phyloP scores from a whole-genome alignment of 2,113 vertebrate genomes.

The Spilogale gracilis region DNA sequence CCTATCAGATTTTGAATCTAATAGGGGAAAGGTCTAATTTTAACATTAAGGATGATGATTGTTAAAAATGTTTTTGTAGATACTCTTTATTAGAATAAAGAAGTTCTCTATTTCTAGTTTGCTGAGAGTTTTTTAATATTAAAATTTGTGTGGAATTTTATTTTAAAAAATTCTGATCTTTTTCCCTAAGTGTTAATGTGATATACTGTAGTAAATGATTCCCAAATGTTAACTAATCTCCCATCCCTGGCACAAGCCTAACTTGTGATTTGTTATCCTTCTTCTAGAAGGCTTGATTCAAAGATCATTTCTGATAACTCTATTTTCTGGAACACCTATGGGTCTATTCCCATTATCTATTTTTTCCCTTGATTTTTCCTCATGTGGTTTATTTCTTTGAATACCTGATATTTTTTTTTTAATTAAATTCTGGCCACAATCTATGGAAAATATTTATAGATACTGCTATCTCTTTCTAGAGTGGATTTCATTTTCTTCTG shows the following conservation, averaged over 20 bases:
- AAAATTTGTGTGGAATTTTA: slow-evolving; percentile 27
- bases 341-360: slow-evolving; percentile 48
- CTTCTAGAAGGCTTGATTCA: background rate
- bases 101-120: slow-evolving; percentile 19
- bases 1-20: background rate
- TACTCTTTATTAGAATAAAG: background rate
- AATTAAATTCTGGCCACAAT: background rate
- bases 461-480: background rate
- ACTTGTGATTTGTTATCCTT: slow-evolving; percentile 8
- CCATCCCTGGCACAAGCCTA: background rate
- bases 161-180: background rate
- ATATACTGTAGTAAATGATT: background rate
- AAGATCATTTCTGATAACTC: background rate
- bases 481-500: slow-evolving; percentile 19
- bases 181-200: background rate
- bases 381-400: slow-evolving; percentile 23
- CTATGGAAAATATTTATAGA: background rate
- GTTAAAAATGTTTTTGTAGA: background rate
- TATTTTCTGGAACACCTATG: background rate
- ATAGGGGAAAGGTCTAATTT: background rate
- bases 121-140: background rate
- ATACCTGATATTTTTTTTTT: slow-evolving; percentile 51
- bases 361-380: slow-evolving; percentile 59
- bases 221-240: slow-evolving; percentile 10
- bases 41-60: background rate